A percentile compares a stretch with the other conserved stretches of the same genome.
These are phyloP conservation scores for Pogonophryne albipinna DNA, from an alignment of 2,797 vertebrate genomes.

Conservation along the genomic window DNA sequence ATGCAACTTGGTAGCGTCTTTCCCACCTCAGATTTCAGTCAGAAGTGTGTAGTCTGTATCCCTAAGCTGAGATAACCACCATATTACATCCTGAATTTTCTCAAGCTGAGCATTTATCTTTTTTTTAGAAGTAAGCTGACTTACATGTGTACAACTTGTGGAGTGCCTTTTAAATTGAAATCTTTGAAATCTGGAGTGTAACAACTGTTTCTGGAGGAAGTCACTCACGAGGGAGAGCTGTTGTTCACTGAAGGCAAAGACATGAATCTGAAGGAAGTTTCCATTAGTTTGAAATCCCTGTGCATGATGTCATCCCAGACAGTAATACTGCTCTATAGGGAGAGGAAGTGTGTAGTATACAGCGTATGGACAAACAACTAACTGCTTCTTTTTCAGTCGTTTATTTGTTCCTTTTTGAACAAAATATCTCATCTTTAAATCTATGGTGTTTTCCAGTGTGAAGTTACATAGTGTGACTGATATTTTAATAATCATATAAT, in stretches of 20 bases:
- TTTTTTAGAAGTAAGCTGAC: slow-evolving; percentile 3
- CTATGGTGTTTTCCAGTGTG: slow-evolving; percentile 33
- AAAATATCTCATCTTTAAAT: slow-evolving; percentile 13
- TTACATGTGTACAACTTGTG: background rate
- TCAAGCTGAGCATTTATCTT: background rate
- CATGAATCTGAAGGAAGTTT: slow-evolving; percentile 31
- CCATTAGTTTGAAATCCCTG: slow-evolving; percentile 35
- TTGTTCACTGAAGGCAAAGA: slow-evolving; percentile 24
- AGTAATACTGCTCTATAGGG: slow-evolving; percentile 12
- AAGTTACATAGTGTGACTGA: slow-evolving; percentile 41
- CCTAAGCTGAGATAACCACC: background rate
- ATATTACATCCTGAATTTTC: background rate
- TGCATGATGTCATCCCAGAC: slow-evolving; percentile 31
- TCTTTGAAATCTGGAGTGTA: background rate
- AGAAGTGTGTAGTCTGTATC: background rate
- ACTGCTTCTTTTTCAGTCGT: background rate
- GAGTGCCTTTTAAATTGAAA: background rate
- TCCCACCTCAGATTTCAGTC: background rate
- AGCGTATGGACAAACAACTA: background rate
- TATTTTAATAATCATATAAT: slow-evolving; percentile 60
- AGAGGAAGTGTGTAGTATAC: background rate
- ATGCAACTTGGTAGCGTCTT: background rate
- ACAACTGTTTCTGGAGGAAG: slow-evolving; percentile 22
- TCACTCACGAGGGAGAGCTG: background rate
- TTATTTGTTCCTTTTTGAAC: slow-evolving; percentile 23